phyloP scores from a whole-genome alignment of 2,797 vertebrate species.

The Kryptolebias ocellatus region DNA sequence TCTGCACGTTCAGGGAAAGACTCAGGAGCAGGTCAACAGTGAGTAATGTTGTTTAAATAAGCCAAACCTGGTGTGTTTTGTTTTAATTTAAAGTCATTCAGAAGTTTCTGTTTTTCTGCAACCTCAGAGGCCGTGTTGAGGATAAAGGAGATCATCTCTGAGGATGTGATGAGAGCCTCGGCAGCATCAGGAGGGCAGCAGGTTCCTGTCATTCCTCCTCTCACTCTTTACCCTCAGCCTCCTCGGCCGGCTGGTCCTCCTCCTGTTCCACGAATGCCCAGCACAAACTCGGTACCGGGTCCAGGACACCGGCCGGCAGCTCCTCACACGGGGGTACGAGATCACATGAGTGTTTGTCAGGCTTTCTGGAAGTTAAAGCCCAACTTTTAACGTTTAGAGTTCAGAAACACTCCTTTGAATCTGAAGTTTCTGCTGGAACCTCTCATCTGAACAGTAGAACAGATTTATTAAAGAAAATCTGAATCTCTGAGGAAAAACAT shows the following conservation, averaged over 20 bases:
- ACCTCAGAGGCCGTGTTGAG: slow-evolving; percentile 80
- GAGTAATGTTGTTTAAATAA: slow-evolving; percentile 48
- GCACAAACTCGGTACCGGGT: slow-evolving; percentile 41
- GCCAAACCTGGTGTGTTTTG: background rate
- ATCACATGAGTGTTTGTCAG: background rate
- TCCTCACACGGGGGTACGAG: slow-evolving; percentile 80
- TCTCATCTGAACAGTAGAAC: too few relatives aligned
- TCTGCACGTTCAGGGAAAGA: slow-evolving; percentile 83
- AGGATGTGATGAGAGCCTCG: slow-evolving; percentile 76
- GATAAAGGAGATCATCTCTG: slow-evolving; percentile 85
- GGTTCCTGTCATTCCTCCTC: slow-evolving; percentile 74
- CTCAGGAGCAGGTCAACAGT: slow-evolving; percentile 84
- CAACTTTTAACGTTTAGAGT: too few relatives aligned
- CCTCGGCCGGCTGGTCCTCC: slow-evolving; percentile 65
- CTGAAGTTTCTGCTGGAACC: too few relatives aligned
- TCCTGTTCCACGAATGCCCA: slow-evolving; percentile 59
- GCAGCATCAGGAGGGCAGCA: slow-evolving; percentile 75
- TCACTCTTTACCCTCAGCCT: slow-evolving; percentile 83
- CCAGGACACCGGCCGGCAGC: slow-evolving; percentile 80
- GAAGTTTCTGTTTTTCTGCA: slow-evolving; percentile 10
- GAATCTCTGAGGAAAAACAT: too few relatives aligned
- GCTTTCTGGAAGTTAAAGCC: background rate
- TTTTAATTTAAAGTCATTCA: background rate
- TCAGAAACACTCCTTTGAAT: too few relatives aligned
- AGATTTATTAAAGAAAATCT: too few relatives aligned